phyloP scores from a whole-genome alignment of 2,888 invertebrate species.

The Tenthredo livida region DNA sequence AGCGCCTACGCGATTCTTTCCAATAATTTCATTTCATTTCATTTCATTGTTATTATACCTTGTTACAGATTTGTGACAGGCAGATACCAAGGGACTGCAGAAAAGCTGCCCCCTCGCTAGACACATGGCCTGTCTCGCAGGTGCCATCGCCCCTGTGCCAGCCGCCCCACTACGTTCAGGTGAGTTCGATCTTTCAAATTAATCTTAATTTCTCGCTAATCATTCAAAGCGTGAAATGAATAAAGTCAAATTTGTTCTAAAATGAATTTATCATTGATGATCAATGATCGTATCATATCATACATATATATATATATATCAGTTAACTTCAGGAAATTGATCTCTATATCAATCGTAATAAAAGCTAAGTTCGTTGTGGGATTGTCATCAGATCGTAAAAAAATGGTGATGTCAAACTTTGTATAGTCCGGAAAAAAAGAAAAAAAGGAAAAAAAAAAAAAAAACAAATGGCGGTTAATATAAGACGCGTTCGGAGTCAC shows the following conservation, averaged over 20 bases:
- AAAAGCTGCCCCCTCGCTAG: slow-evolving; percentile 47
- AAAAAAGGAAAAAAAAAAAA: too few relatives aligned
- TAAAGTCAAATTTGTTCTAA: too few relatives aligned
- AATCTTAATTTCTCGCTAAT: slow-evolving; percentile 32
- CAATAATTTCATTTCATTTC: background rate
- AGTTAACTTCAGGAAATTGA: background rate
- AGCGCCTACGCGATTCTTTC: background rate
- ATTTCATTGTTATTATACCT: background rate
- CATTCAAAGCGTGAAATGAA: too few relatives aligned
- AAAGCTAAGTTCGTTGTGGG: background rate
- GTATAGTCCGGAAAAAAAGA: background rate
- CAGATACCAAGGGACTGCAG: slow-evolving; percentile 44
- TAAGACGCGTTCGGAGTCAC: background rate
- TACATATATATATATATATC: too few relatives aligned
- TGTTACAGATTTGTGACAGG: slow-evolving; percentile 51
- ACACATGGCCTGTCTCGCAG: slow-evolving; percentile 53
- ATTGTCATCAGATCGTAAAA: background rate
- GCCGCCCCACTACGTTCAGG: slow-evolving; percentile 42
- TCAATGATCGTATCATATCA: too few relatives aligned
- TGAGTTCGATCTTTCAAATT: slow-evolving; percentile 3
- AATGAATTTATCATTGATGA: too few relatives aligned
- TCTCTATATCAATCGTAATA: background rate
- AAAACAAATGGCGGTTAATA: too few relatives aligned
- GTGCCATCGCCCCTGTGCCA: slow-evolving; percentile 42
- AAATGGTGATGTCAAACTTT: background rate